Evolutionary conservation across 2,797 vertebrate genomes (phyloP).

Genomic region (Falco columbarius): DNA sequence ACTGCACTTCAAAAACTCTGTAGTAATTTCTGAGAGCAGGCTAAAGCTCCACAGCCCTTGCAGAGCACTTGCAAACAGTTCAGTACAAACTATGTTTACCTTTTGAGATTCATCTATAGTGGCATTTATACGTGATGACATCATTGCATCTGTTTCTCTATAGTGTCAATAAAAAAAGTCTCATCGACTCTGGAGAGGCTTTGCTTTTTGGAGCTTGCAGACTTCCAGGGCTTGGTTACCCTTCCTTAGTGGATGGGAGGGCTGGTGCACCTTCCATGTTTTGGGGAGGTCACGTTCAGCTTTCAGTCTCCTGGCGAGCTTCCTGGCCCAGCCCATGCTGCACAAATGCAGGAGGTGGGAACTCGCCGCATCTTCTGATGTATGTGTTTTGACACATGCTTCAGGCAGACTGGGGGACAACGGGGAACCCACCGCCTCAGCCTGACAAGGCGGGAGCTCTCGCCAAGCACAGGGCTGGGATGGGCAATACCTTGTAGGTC

Average conservation of each 20-base stretch:
- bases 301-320: neutral
- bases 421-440: neutral
- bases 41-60: neutral
- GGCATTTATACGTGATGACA: neutral
- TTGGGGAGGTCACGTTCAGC: neutral
- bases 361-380: neutral
- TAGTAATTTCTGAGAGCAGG: neutral
- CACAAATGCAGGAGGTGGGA: neutral
- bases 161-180: neutral
- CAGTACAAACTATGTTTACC: neutral
- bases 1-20: neutral
- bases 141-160: neutral
- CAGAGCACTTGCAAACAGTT: neutral
- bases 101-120: neutral
- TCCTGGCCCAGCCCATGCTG: neutral
- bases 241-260: neutral
- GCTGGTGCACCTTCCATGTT: neutral
- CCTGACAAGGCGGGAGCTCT: neutral
- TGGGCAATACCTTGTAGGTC: neutral
- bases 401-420: neutral
- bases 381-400: rapidly evolving
- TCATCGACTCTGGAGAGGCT: neutral
- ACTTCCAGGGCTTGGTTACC: neutral
- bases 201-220: neutral
- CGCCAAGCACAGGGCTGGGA: neutral